Conservation (phyloP, 2,888 invertebrate species). For the Deladenus siricidicola region DNA sequence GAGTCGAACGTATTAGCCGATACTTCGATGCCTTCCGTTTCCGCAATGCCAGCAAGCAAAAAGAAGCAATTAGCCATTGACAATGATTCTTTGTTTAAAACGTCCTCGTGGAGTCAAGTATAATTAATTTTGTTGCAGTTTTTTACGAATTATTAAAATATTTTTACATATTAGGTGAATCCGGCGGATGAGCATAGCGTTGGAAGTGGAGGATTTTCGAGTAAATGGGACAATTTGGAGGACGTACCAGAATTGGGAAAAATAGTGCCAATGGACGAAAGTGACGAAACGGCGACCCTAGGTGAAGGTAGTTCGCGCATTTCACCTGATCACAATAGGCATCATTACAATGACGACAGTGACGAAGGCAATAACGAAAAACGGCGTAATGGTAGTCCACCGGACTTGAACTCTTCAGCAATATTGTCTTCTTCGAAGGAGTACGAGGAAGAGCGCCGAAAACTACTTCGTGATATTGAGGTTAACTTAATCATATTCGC, state of each 20-base stretch:
- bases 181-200: background rate
- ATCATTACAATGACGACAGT: constrained; percentile 2
- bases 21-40: background rate
- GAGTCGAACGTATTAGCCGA: background rate
- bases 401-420: background rate
- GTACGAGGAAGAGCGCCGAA: constrained; percentile 55
- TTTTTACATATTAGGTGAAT: too few relatives aligned
- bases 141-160: too few relatives aligned
- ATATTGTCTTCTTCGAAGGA: constrained; percentile 26
- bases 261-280: constrained; percentile 16
- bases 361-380: too few relatives aligned
- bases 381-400: background rate
- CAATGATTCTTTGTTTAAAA: constrained; percentile 10
- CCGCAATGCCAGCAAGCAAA: background rate
- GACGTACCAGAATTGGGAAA: background rate
- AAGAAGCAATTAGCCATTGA: background rate
- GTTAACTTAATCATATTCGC: too few relatives aligned
- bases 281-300: background rate
- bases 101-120: constrained; percentile 16
- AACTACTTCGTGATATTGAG: constrained; percentile 74
- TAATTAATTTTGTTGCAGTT: too few relatives aligned
- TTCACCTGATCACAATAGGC: too few relatives aligned
- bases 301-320: background rate
- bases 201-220: background rate
- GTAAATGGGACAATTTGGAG: background rate